phyloP scores from a whole-genome alignment of 1,140 invertebrate species.

The Hycleus phaleratus region DNA sequence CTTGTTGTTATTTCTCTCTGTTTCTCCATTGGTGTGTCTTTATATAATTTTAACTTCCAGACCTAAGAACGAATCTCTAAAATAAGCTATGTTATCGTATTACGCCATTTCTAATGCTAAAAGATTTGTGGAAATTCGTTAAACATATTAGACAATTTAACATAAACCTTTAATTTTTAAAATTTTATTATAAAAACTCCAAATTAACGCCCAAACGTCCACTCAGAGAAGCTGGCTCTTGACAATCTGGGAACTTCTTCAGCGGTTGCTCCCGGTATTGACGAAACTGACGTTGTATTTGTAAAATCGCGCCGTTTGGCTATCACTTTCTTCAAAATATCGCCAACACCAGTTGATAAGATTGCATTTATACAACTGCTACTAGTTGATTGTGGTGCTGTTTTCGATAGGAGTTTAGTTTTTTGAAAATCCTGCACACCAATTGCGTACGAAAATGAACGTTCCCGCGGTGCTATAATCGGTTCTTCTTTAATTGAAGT shows the following conservation, averaged over 20 bases:
- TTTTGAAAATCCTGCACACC: conserved; percentile 26
- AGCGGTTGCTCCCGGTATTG: conserved; percentile 1
- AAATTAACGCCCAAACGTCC: not conserved
- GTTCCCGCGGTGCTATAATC: conserved; percentile 19
- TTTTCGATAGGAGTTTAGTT: conserved; percentile 25
- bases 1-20: not conserved
- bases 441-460: conserved; percentile 27
- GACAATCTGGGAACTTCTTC: conserved; percentile 23
- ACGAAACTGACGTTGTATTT: too few species aligned
- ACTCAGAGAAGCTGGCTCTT: conserved; percentile 20
- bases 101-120: too few species aligned
- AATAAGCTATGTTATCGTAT: too few species aligned
- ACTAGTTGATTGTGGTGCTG: conserved; percentile 30
- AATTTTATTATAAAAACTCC: conserved; percentile 7
- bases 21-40: conserved; percentile 1
- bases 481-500: conserved; percentile 25
- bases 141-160: too few species aligned
- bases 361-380: conserved; percentile 38
- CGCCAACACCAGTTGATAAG: conserved; percentile 34
- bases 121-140: too few species aligned
- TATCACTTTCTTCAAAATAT: conserved; percentile 38
- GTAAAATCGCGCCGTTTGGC: conserved; percentile 31
- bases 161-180: not conserved
- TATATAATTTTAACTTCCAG: conserved; percentile 4
- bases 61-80: not conserved